phyloP scores from a whole-genome alignment of 2,888 invertebrate genomes.

The Tromatobia lineatoria region DNA sequence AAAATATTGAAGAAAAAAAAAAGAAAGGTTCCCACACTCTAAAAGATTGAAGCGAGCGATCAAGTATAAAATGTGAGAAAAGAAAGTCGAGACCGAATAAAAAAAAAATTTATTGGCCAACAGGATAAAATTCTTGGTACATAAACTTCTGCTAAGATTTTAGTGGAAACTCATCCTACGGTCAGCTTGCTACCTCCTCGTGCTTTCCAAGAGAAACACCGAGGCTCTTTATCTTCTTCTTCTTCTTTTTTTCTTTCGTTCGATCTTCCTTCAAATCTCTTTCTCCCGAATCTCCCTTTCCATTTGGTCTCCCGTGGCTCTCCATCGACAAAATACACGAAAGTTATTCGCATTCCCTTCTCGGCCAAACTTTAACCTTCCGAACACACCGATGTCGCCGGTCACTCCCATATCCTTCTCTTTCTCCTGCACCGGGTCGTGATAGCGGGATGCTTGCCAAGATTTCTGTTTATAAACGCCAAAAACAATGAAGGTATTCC shows the following conservation, averaged over 20 bases:
- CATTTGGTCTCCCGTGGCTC: constrained; percentile 25
- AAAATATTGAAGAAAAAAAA: no score
- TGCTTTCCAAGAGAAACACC: constrained; percentile 4
- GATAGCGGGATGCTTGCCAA: constrained; percentile 75
- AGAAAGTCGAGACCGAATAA: background rate
- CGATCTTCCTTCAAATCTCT: constrained; percentile 25
- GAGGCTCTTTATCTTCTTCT: background rate
- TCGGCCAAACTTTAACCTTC: constrained; percentile 51
- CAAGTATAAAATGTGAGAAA: background rate
- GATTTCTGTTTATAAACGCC: constrained; percentile 80
- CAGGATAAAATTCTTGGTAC: constrained; percentile 6
- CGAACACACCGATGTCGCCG: constrained; percentile 26
- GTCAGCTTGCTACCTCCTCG: background rate
- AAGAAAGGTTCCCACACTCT: no score
- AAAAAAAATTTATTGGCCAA: constrained; percentile 22
- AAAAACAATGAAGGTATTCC: constrained; percentile 76
- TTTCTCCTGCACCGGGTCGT: constrained; percentile 30
- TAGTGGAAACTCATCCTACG: constrained; percentile 1
- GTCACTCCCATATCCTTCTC: constrained; percentile 20
- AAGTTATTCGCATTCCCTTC: constrained; percentile 52
- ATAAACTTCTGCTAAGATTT: constrained; percentile 1
- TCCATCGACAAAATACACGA: constrained; percentile 53
- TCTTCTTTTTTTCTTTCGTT: background rate
- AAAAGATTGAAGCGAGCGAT: background rate
- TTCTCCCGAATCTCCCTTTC: constrained; percentile 22